Percentiles rank a stretch among this genome's conserved stretches.
Conservation (phyloP, 2,797 vertebrate genomes). For the Nothura maculosa region DNA sequence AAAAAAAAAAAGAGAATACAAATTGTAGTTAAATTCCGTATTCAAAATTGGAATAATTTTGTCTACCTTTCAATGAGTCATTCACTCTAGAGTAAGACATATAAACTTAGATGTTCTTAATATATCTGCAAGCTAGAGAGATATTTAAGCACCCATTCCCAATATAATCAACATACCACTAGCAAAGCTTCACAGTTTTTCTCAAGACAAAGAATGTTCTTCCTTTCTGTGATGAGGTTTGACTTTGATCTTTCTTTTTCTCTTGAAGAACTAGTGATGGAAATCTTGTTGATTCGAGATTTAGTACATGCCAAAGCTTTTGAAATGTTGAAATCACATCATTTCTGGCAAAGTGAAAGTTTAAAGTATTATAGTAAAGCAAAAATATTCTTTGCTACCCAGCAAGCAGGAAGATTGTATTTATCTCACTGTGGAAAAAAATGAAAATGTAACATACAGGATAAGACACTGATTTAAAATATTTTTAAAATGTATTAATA, state of each 20-base stretch:
- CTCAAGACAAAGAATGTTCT: background rate
- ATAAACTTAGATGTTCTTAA: background rate
- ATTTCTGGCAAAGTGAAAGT: background rate
- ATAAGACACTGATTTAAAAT: background rate
- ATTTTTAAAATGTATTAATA: rapidly evolving
- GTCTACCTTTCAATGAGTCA: background rate
- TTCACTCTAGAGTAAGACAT: background rate
- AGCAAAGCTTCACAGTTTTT: background rate
- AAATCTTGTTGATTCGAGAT: background rate
- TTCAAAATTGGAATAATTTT: background rate
- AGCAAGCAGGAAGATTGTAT: background rate
- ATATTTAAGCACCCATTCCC: background rate
- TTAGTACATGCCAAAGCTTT: background rate
- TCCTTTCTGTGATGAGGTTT: background rate
- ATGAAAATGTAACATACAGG: background rate
- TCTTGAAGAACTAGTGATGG: background rate
- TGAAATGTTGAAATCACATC: background rate
- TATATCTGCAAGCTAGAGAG: background rate
- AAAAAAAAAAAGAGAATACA: background rate
- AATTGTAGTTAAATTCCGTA: background rate
- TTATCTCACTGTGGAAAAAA: background rate
- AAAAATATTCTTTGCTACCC: background rate
- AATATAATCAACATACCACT: background rate
- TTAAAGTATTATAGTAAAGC: background rate
- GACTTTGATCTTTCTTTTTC: background rate